Base-by-base conservation (phyloP, 2,888 invertebrate genomes). In the Cancer borealis region DNA sequence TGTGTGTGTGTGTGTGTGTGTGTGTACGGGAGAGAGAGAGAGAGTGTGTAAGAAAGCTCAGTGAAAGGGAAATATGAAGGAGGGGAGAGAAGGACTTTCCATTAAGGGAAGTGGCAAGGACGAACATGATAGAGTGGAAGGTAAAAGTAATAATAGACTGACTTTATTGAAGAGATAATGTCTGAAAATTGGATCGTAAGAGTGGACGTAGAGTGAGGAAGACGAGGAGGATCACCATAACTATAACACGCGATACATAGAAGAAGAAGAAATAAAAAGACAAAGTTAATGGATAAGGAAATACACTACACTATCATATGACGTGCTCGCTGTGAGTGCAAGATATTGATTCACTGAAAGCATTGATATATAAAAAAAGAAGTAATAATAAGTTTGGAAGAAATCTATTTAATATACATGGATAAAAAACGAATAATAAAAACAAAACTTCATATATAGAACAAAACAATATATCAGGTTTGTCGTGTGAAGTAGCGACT, bases 31-130 rank as follows among this genome's bases (percentile, higher is more conserved):
- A 26, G 26, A 14, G 47, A 8, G 54, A 26, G 49, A 6, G n/a
- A 6, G 66, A n/a, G n/a, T n/a, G 66, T 66, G 66, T 66, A 66
- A 66, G 66, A 66, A n/a, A 66, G n/a, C n/a, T 66, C 66, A 66
- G 66, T 66, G 66, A n/a, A 30, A 26, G 79, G 79, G 79, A 79
- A 79, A 79, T 30, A 30, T 79, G 79, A 30, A 79, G 79, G 66
- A 66, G n/a, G 66, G 66, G 66, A 66, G 66, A 66, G 66, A 66
- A 21, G n/a, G 66, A 66, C n/a, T 21, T 21, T n/a, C 66, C 66
- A 66, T 66, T 66, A 66, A 21, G n/a, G 66, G 66, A 66, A n/a
- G 66, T 66, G 66, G 66, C 66, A 17, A 14, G 14, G 66, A 21
- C n/a, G 66, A 66, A 66, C 66, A 66, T 66, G 45, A 45, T n/a